Percentiles rank a stretch among this genome's conserved stretches.
phyloP scores from a whole-genome alignment of 2,797 vertebrate species.

The Macropodus opercularis region DNA sequence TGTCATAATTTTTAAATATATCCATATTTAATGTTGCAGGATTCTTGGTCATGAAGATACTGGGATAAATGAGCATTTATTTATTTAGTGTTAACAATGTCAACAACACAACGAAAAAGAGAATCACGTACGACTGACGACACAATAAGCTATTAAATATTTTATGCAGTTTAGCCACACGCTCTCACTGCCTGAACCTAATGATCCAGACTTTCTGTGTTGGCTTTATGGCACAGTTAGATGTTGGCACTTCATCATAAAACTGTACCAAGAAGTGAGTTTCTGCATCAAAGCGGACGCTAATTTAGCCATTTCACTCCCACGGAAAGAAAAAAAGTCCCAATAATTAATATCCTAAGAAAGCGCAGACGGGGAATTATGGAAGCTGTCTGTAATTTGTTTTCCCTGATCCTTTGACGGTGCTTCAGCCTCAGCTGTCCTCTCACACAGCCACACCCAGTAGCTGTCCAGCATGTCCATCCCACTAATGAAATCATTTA shows the following conservation, averaged over 20 bases:
- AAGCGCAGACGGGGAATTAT: constrained; percentile 35
- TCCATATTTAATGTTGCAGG: neutral
- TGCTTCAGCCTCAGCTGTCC: constrained; percentile 26
- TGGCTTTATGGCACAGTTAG: constrained; percentile 20
- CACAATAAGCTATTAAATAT: constrained; percentile 32
- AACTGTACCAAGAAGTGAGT: constrained; percentile 21
- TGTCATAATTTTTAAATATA: neutral
- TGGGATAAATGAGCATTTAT: neutral
- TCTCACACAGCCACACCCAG: constrained; percentile 31
- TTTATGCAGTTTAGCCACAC: constrained; percentile 24
- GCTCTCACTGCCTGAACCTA: constrained; percentile 15
- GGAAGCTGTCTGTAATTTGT: constrained; percentile 27
- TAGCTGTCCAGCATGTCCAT: constrained; percentile 46
- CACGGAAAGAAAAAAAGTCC: constrained; percentile 12
- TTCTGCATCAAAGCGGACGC: constrained; percentile 18
- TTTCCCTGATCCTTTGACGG: constrained; percentile 32
- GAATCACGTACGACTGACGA: neutral
- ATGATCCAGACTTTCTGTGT: constrained; percentile 25
- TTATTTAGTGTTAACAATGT: neutral
- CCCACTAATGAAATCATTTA: constrained; percentile 43
- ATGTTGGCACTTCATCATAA: constrained; percentile 31
- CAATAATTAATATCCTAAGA: constrained; percentile 30
- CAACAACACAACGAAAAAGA: neutral
- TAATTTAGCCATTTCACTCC: constrained; percentile 30
- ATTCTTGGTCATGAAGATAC: neutral